A percentile compares a stretch with the other conserved stretches of the same genome.
These are phyloP conservation scores for Belgica antarctica DNA, from an alignment of 2,888 invertebrate species.

Conservation along the genomic window DNA sequence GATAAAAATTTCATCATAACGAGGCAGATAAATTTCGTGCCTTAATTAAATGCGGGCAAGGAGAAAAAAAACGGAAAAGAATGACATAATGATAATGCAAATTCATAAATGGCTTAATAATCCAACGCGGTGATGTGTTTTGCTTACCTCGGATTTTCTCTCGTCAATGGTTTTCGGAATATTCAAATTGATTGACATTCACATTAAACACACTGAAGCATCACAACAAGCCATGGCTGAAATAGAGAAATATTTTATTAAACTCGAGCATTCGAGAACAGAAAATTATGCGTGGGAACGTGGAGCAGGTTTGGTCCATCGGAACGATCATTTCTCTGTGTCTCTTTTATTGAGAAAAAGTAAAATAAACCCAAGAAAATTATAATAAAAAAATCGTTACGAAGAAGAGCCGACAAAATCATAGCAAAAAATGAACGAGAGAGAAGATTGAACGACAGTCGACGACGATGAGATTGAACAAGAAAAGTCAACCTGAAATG, in stretches of 20 bases:
- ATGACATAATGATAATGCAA: constrained; percentile 39
- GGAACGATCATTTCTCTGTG: not conserved
- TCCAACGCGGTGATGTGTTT: too few relatives aligned
- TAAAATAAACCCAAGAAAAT: not conserved
- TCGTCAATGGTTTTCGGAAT: not conserved
- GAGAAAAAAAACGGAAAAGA: not conserved
- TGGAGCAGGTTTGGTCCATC: not conserved
- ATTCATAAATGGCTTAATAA: constrained; percentile 40
- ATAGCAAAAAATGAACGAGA: not conserved
- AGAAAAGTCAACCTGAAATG: constrained; percentile 6
- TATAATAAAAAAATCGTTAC: constrained; percentile 35
- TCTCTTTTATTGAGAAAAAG: not conserved
- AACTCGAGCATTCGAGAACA: not conserved
- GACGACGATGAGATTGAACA: not conserved
- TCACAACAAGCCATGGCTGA: not conserved
- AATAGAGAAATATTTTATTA: constrained; percentile 5
- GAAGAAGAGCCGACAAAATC: not conserved
- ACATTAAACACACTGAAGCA: not conserved
- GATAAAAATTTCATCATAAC: constrained; percentile 39
- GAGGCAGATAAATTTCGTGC: constrained; percentile 26
- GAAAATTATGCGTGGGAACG: constrained; percentile 34
- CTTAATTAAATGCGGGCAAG: constrained; percentile 18
- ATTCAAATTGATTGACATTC: not conserved
- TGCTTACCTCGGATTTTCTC: too few relatives aligned
- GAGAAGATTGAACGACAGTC: not conserved